phyloP scores from a whole-genome alignment of 2,888 invertebrate species.

The Geotrupes spiniger region DNA sequence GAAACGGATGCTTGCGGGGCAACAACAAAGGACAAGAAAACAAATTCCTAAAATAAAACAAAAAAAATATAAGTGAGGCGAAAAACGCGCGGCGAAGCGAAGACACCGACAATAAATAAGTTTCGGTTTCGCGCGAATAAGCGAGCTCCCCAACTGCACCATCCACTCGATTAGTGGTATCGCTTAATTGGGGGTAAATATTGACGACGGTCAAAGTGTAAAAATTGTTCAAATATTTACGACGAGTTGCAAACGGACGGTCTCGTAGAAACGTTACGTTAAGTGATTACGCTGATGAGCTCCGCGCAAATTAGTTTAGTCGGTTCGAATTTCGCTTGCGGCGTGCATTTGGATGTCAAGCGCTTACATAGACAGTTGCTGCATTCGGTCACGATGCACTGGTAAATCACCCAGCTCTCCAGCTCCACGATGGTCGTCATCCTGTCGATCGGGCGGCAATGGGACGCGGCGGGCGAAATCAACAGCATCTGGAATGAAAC shows the following conservation, averaged over 20 bases:
- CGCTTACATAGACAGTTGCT: conserved; percentile 66
- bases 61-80: conserved; percentile 34
- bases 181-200: too few relatives aligned
- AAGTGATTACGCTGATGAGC: too few relatives aligned
- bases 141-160: too few relatives aligned
- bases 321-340: too few relatives aligned
- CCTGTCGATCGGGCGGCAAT: conserved; percentile 32
- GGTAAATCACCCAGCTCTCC: conserved; percentile 69
- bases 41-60: conserved; percentile 47
- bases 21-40: conserved; percentile 36
- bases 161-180: too few relatives aligned
- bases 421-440: conserved; percentile 59
- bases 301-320: too few relatives aligned
- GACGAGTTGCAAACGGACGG: too few relatives aligned
- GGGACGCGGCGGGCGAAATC: conserved; percentile 5
- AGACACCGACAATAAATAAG: background rate
- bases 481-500: conserved; percentile 15
- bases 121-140: background rate
- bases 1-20: conserved; percentile 25
- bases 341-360: background rate
- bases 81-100: background rate
- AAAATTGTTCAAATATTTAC: too few relatives aligned
- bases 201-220: too few relatives aligned
- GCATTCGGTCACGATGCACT: conserved; percentile 66
- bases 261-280: too few relatives aligned